Percentiles rank a stretch among this genome's conserved stretches.
Evolutionary conservation across 2,888 invertebrate species (phyloP).

Genomic region (Hipparchia sbordonii): DNA sequence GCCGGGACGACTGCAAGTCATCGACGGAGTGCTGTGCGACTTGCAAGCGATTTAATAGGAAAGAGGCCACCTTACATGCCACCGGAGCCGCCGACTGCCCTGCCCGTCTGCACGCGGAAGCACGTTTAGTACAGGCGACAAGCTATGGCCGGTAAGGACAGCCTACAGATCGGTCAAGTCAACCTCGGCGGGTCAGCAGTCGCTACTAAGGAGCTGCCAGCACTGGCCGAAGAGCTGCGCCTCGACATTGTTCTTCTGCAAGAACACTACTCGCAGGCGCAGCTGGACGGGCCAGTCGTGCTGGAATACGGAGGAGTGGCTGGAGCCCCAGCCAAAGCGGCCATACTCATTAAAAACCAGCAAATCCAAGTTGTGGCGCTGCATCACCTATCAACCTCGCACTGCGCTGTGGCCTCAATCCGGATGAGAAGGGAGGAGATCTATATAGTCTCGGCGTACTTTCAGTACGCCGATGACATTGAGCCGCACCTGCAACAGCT

Average conservation of each 20-base stretch:
- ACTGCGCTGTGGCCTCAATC: background rate
- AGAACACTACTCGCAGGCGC: constrained; percentile 10
- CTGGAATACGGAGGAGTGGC: background rate
- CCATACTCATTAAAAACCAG: background rate
- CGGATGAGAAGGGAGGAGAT: background rate
- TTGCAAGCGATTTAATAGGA: constrained; percentile 1
- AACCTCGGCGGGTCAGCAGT: constrained; percentile 4
- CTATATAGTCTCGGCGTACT: background rate
- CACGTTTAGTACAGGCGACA: background rate
- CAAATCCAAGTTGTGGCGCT: background rate
- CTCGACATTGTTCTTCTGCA: constrained; percentile 20
- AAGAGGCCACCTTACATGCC: background rate
- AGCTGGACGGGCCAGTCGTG: background rate
- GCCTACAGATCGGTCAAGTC: background rate
- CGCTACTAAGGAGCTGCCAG: constrained; percentile 4
- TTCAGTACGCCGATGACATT: background rate
- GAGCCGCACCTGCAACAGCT: background rate
- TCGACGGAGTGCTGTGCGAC: background rate
- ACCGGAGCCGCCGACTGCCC: background rate
- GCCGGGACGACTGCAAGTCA: background rate
- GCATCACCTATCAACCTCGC: background rate
- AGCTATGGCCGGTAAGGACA: constrained; percentile 10
- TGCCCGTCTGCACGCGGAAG: background rate
- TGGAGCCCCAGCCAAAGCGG: background rate
- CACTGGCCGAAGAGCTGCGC: constrained; percentile 1